Evolutionary conservation across 1,140 invertebrate genomes (phyloP).

Genomic region (Lerema accius): DNA sequence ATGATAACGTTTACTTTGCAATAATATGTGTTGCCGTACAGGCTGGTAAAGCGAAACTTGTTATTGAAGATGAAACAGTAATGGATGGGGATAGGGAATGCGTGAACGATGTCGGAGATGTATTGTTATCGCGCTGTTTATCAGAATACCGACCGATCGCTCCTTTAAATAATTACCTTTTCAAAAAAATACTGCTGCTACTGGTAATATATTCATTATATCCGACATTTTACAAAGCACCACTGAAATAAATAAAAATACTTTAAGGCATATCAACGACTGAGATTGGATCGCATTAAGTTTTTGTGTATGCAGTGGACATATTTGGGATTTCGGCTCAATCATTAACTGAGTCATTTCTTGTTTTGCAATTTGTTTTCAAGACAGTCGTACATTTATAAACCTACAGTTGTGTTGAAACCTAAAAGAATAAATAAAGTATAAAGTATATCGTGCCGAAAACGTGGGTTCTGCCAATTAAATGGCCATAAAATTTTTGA

Average conservation of each 20-base stretch:
- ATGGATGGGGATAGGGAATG: slow-evolving; percentile 80
- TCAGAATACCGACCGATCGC: slow-evolving; percentile 72
- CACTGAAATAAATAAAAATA: slow-evolving; percentile 75
- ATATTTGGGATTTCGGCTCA: slow-evolving; percentile 50
- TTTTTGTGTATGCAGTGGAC: slow-evolving; percentile 40
- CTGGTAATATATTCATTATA: slow-evolving; percentile 80
- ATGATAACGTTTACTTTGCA: slow-evolving; percentile 50
- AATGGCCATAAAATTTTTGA: slow-evolving; percentile 30
- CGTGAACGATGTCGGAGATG: slow-evolving; percentile 79
- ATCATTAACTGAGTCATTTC: slow-evolving; percentile 52
- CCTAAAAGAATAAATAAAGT: slow-evolving; percentile 23
- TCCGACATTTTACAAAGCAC: slow-evolving; percentile 76
- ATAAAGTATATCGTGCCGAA: slow-evolving; percentile 31
- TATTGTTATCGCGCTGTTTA: slow-evolving; percentile 80
- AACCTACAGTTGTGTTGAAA: slow-evolving; percentile 12
- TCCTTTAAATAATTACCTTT: slow-evolving; percentile 79
- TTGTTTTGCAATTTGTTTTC: slow-evolving; percentile 35
- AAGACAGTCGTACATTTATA: slow-evolving; percentile 22
- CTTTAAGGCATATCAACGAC: slow-evolving; percentile 52
- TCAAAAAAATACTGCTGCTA: slow-evolving; percentile 74
- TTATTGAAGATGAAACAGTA: slow-evolving; percentile 81
- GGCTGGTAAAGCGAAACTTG: slow-evolving; percentile 71
- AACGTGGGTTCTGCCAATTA: slow-evolving; percentile 33
- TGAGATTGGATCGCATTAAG: slow-evolving; percentile 43
- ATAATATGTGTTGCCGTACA: slow-evolving; percentile 30